Evolutionary conservation across 1,140 invertebrate species (phyloP), one percentile per base, ranked within the genome.

Genomic region (Pseudomyrmex pallidus): DNA sequence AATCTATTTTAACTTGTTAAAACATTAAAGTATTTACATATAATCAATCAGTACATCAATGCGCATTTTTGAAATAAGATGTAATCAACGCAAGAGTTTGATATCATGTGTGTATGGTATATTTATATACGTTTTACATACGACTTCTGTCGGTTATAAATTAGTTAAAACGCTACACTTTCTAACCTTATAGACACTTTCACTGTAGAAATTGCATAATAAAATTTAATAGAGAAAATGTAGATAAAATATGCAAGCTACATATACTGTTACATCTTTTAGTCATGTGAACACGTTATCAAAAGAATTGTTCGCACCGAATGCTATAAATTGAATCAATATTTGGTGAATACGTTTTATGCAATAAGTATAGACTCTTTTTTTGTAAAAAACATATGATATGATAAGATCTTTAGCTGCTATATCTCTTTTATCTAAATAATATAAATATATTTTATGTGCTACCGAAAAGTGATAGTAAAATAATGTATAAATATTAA

Each of bases 151-250:
- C n/a, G 62, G 2, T 59, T 48, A 48, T 2, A 59, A 80, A 80
- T 70, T 77, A 77, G 25, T 66, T 64, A 64, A 64, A 44, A 35
- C n/a, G 68, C 48, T 70, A 5, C 20, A 80, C 66, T 80, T 80
- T 80, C 66, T 80, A 80, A 70, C 15, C 50, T 52, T n/a, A 59
- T 70, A 70, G 17, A 13, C 12, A 59, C 76, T 80, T 80, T 80
- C 66, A 70, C 76, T 1, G 8, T 0, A 50, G 44, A 80, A 80
- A 72, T 59, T 80, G 12, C 66, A 70, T 80, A 48, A 78, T 48
- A 48, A 80, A 57, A 70, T 72, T 80, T 77, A 17, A 54, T 44
- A 20, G 66, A 44, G 48, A 15, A 44, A 2, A 15, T 54, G 7
- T 20, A 62, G 56, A 70, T 59, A 66, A 76, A 5, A 25, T 25